Evolutionary conservation across 2,888 invertebrate genomes (phyloP), one percentile per base, ranked within the genome.

Genomic region (Hydroisotoma schaefferi): DNA sequence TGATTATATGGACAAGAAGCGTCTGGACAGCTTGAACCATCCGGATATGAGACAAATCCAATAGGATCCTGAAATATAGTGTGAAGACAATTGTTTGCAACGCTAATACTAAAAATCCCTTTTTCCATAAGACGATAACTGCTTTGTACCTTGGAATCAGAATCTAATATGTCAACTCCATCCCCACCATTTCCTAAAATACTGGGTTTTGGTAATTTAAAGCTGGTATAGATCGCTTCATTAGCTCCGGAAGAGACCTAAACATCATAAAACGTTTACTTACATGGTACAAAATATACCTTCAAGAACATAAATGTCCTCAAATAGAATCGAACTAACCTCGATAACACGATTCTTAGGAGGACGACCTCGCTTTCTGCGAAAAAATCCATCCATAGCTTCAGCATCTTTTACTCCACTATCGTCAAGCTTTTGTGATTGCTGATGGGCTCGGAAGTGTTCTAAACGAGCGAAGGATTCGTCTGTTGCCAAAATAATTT

Each of bases 281-380:
- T n/a, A n/a, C n/a, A n/a, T n/a, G n/a, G n/a, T n/a, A n/a, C n/a
- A n/a, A n/a, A n/a, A n/a, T n/a, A n/a, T n/a, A n/a, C n/a, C n/a
- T n/a, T n/a, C n/a, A n/a, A n/a, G n/a, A n/a, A n/a, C n/a, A n/a
- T n/a, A n/a, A n/a, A n/a, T n/a, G n/a, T n/a, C n/a, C n/a, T n/a
- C n/a, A n/a, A n/a, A n/a, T n/a, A n/a, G n/a, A n/a, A n/a, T n/a
- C n/a, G n/a, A n/a, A n/a, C n/a, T n/a, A 2, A 78, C 78, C 82
- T 93, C 92, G 40, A 93, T 91, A 15, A 93, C 87, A 0, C 93
- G 84, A 77, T 95, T 95, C 80, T 97, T 97, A 15, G 95, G 95
- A n/a, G 97, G 97, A 63, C 97, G 82, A 46, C 97, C 95, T 28
- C 95, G 83, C 74, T 94, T 93, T 62, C 94, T 83, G 76, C 91